Evolutionary conservation across 2,797 vertebrate genomes (phyloP).

Genomic region (Argyrosomus regius): DNA sequence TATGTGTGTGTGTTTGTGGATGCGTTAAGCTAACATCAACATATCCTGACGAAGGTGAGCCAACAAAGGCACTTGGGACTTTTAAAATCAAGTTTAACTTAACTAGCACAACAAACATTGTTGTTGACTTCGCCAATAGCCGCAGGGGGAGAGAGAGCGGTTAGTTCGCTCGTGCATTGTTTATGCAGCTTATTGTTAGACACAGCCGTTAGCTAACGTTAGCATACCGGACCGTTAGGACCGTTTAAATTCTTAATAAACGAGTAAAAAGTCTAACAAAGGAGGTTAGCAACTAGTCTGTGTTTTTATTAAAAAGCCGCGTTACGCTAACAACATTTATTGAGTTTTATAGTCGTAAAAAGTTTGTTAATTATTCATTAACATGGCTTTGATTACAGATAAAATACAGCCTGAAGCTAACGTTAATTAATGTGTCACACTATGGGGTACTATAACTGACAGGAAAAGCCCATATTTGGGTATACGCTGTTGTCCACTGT

Average conservation of each 20-base stretch:
- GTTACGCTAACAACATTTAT: background rate
- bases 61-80: no score
- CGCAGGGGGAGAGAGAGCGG: no score
- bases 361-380: no score
- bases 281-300: background rate
- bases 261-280: no score
- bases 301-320: background rate
- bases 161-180: no score
- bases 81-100: background rate
- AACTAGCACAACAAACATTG: background rate
- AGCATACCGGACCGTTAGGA: background rate
- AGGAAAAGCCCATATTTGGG: no score
- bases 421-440: no score
- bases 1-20: background rate
- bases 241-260: background rate
- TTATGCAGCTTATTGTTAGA: background rate
- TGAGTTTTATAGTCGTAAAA: no score
- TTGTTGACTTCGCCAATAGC: slow-evolving; percentile 1
- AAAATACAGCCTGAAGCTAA: no score
- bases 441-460: no score
- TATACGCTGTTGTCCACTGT: no score
- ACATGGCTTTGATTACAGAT: no score
- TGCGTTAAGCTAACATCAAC: background rate
- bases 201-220: background rate
- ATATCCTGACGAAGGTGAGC: slow-evolving; percentile 43